Conservation (phyloP, 2,113 vertebrate species). For the Conger conger region DNA sequence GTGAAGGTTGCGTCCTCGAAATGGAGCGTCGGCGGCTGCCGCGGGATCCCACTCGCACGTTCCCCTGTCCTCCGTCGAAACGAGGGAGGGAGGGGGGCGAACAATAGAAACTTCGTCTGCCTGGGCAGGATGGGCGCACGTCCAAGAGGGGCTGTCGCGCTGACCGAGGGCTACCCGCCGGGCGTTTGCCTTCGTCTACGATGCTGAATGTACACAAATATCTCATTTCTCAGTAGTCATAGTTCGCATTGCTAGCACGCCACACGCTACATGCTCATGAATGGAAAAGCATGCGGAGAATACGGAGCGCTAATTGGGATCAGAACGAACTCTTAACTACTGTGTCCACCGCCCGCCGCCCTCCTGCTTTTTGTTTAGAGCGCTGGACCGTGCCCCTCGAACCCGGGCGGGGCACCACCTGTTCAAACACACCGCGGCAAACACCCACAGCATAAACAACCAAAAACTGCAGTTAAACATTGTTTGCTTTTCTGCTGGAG, state of each 20-base stretch:
- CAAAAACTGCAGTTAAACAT: not conserved
- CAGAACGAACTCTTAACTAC: not conserved
- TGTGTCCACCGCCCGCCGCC: too few species aligned
- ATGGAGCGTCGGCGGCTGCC: not conserved
- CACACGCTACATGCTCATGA: not conserved
- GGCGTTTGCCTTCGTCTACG: too few species aligned
- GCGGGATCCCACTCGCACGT: not conserved
- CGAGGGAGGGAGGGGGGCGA: too few species aligned
- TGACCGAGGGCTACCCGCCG: not conserved
- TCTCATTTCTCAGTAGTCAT: constrained; percentile 19
- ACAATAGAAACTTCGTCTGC: not conserved
- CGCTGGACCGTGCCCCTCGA: not conserved
- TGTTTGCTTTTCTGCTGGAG: not conserved
- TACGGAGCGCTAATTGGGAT: not conserved
- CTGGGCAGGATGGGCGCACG: not conserved
- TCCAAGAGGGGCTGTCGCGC: not conserved
- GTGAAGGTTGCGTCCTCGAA: not conserved
- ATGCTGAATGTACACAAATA: constrained; percentile 22
- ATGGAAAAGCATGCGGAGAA: constrained; percentile 17
- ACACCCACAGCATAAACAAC: not conserved
- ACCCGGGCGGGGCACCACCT: not conserved
- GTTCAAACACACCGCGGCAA: not conserved
- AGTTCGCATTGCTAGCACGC: not conserved
- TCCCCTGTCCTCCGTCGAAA: not conserved
- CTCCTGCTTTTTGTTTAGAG: not conserved